These are phyloP conservation scores for Trachelus iudaicus DNA, from an alignment of 2,888 invertebrate genomes.

Conservation along the genomic window DNA sequence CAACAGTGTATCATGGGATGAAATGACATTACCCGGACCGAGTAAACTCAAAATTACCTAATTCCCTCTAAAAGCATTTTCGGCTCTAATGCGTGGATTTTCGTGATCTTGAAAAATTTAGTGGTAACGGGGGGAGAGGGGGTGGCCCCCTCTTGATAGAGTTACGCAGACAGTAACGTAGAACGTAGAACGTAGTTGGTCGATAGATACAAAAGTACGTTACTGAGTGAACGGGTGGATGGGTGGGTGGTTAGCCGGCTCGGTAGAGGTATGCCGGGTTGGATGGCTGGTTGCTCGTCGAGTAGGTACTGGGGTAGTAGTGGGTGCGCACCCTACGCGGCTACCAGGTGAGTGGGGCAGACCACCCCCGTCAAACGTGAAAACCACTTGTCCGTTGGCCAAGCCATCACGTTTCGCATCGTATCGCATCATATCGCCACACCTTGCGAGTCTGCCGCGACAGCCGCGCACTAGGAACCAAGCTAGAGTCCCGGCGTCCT, in stretches of 20 bases:
- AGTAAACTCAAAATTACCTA: too few species aligned
- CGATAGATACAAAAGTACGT: conserved; percentile 11
- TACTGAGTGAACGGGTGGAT: conserved; percentile 1
- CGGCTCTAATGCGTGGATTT: too few species aligned
- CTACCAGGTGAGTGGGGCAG: conserved; percentile 49
- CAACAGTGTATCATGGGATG: too few species aligned
- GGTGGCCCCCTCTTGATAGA: too few species aligned
- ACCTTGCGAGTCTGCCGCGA: background rate
- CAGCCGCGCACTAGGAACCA: background rate
- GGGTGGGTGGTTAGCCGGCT: conserved; percentile 29
- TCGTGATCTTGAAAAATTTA: too few species aligned
- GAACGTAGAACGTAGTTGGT: conserved; percentile 6
- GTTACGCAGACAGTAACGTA: too few species aligned
- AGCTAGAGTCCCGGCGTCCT: too few species aligned
- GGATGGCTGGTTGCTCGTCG: conserved; percentile 24
- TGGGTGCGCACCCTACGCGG: conserved; percentile 51
- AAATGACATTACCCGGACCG: too few species aligned
- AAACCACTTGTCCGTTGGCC: conserved; percentile 46
- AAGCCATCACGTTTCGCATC: background rate
- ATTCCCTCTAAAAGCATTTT: too few species aligned
- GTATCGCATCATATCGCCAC: background rate
- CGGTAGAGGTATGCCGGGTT: conserved; percentile 30
- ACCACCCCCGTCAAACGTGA: conserved; percentile 51
- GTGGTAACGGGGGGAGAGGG: too few species aligned
- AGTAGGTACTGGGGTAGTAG: conserved; percentile 40